Evolutionary conservation across 1,140 invertebrate genomes (phyloP), one percentile per base, ranked within the genome.

Genomic region (Schmidtea mediterranea): DNA sequence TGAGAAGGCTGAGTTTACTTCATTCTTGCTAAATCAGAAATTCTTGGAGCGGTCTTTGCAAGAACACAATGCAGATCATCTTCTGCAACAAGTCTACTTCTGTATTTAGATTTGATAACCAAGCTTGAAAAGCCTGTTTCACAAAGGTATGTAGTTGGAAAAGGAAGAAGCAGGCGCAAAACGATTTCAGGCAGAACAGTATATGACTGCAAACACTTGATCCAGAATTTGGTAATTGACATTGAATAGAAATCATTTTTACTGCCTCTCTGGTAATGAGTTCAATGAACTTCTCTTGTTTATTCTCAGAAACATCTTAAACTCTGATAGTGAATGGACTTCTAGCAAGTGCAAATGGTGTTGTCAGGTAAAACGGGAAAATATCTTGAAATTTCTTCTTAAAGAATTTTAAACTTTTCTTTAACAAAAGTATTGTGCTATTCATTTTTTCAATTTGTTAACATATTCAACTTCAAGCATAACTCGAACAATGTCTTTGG

Each of bases 401-500:
- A 46, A 49, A 51, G 47, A 1, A 51, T 51, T 36, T 51, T 1
- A 2, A 51, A 51, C 6, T 51, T 46, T 38, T 39, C 36, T 36
- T 51, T 49, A 1, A 51, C 21, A 49, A 32, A 51, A 49, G n/a
- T n/a, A n/a, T n/a, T n/a, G n/a, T n/a, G n/a, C n/a, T n/a, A n/a
- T n/a, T n/a, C n/a, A n/a, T n/a, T n/a, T n/a, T n/a, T 36, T 52
- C 36, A 37, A 21, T 51, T 52, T 52, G 23, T 1, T 46, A 38
- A 52, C 49, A 51, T n/a, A 51, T 46, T 51, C 36, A 19, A 2
- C 51, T 55, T 57, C 53, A 49, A 62, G 32, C 55, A 60, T 58
- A 56, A 56, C 55, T 41, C 53, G 50, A 22, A 59, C 55, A 53
- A 60, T 55, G 49, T 56, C 52, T 49, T 57, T 49, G 52, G 57